Evolutionary conservation across 92 coral and sea anemone genomes (phyloP), one percentile per base, ranked within the genome.

Genomic region (Epizoanthus rinbou): DNA sequence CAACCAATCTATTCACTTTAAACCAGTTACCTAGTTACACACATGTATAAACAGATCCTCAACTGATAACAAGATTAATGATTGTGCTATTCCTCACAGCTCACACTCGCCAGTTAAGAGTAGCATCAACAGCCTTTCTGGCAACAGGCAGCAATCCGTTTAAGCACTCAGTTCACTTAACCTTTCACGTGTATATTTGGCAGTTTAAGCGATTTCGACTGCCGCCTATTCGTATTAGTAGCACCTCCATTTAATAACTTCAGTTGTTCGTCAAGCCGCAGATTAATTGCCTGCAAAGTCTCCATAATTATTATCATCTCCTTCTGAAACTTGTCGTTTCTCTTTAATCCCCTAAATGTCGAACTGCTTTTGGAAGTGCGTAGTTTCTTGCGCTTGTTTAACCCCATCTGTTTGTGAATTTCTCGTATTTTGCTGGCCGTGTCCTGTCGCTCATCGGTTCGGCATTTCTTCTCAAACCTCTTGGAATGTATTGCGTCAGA

Each of bases 371-470:
- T 60, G 45, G 28, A 19, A 35, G 33, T 78, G 35, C 82, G 72
- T n/a, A 62, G 39, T 31, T 62, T 78, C 62, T 43, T 78, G 70
- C 82, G 82, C 33, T 78, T 70, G 66, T 31, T 78, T 60, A 78
- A 43, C 5, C 82, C 82, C 82, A 78, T 78, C 23, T 78, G 82
- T 22, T 33, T 63, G 58, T 78, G 82, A 0, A 78, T 78, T 37
- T 78, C 82, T 62, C 82, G 82, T 59, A 78, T 78, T 63, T 39
- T 78, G 8, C 47, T 78, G 9, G 82, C 82, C 22, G 82, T 78
- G 17, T 60, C 28, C 39, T 43, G 69, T 59, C 23, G 16, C 13
- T 62, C 59, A 21, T 50, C 70, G 0, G 39, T 16, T 78, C 28
- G 73, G 15, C 43, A 70, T 41, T 78, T 62, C 56, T 43, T 78